Conservation (phyloP, 2,113 vertebrate species). For the Saccopteryx leptura region DNA sequence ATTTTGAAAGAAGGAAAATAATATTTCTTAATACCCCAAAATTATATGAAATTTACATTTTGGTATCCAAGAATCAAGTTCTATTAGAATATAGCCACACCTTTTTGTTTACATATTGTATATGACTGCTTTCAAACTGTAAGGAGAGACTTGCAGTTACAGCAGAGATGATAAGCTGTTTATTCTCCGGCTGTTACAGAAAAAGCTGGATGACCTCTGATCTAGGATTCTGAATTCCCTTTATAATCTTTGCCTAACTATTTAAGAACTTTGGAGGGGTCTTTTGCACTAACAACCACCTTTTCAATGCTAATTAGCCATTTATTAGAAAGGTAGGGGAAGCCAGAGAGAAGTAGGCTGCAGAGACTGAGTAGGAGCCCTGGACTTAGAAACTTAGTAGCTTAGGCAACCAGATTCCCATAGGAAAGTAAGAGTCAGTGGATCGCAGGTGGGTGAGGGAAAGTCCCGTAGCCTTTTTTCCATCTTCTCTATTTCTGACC, state of each 20-base stretch:
- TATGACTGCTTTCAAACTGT: neutral
- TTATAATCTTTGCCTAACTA: slow-evolving; percentile 33
- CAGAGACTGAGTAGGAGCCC: neutral
- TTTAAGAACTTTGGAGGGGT: slow-evolving; percentile 50
- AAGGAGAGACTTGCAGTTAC: neutral
- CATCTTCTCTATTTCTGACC: slow-evolving; percentile 14
- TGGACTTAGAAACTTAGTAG: slow-evolving; percentile 50
- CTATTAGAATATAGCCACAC: neutral
- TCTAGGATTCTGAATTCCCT: slow-evolving; percentile 39
- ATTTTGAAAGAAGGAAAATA: slow-evolving; percentile 27
- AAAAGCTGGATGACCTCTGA: slow-evolving; percentile 33
- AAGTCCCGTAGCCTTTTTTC: neutral
- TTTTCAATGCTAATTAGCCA: slow-evolving; percentile 56
- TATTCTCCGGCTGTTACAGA: neutral
- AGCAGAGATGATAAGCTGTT: neutral
- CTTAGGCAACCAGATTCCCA: slow-evolving; percentile 53
- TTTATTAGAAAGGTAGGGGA: slow-evolving; percentile 52
- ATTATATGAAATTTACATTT: slow-evolving; percentile 39
- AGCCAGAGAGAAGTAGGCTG: neutral
- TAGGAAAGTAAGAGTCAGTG: slow-evolving; percentile 34
- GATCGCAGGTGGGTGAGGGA: neutral
- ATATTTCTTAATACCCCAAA: slow-evolving; percentile 14
- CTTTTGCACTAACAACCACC: neutral
- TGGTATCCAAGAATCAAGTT: slow-evolving; percentile 33
- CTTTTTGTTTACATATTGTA: neutral